A percentile compares a stretch with the other conserved stretches of the same genome.
Evolutionary conservation across 2,797 vertebrate genomes (phyloP).

Genomic region (Synanceia verrucosa): DNA sequence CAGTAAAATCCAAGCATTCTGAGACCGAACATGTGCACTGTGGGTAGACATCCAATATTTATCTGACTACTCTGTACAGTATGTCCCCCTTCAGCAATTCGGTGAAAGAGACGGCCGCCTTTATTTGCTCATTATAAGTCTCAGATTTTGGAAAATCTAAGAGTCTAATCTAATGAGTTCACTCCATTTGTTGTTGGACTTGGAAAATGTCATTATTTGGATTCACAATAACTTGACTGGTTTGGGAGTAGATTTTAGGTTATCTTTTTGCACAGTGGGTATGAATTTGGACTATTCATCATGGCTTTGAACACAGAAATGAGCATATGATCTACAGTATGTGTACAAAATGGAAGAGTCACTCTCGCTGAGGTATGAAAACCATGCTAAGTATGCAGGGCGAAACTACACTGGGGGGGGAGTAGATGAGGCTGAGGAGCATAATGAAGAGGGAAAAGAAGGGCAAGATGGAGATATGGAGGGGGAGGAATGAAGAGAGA

Average conservation of each 20-base stretch:
- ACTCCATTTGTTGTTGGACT: not conserved
- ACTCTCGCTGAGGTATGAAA: slow-evolving; percentile 43
- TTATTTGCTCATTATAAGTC: not conserved
- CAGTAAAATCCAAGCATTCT: not conserved
- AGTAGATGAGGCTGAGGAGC: slow-evolving; percentile 10
- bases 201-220: not conserved
- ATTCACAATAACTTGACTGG: not conserved
- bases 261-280: no score
- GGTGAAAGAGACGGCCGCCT: not conserved
- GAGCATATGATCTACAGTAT: not conserved
- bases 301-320: not conserved
- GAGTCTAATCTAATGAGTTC: not conserved
- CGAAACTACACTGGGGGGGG: not conserved
- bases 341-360: not conserved
- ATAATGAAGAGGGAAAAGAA: slow-evolving; percentile 23
- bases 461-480: slow-evolving; percentile 22
- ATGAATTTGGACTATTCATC: no score
- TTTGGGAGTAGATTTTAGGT: not conserved
- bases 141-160: not conserved
- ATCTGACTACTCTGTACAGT: not conserved
- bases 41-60: not conserved
- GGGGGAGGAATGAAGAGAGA: not conserved
- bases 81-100: not conserved
- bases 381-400: slow-evolving; percentile 46
- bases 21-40: not conserved